A percentile compares a stretch with the other conserved stretches of the same genome.
Conservation (phyloP, 2,888 invertebrate species). For the Scelioninae gen. 1 region DNA sequence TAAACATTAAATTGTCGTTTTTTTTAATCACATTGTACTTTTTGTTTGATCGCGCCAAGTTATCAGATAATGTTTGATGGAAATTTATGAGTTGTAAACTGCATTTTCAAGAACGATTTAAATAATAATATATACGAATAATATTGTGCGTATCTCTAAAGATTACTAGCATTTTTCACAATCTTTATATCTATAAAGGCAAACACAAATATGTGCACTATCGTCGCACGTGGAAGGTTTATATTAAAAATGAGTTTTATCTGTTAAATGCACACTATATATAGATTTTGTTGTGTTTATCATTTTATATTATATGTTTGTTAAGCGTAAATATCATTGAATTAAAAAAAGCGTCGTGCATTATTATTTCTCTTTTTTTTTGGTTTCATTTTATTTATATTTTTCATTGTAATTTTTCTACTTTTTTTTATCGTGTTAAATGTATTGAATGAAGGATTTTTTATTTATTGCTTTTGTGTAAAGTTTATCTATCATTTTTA, state of each 20-base stretch:
- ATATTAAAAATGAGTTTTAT: constrained; percentile 66
- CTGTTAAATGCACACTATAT: constrained; percentile 56
- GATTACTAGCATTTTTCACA: constrained; percentile 61
- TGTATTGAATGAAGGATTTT: constrained; percentile 29
- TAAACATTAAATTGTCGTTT: constrained; percentile 46
- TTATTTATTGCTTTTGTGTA: constrained; percentile 48
- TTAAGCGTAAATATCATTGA: constrained; percentile 53
- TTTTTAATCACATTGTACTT: constrained; percentile 24
- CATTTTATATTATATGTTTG: constrained; percentile 64
- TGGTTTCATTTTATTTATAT: too few relatives aligned
- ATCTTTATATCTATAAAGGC: constrained; percentile 63
- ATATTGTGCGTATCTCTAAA: constrained; percentile 64
- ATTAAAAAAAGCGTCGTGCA: constrained; percentile 52
- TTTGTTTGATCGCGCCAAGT: constrained; percentile 50
- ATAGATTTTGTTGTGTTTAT: constrained; percentile 63
- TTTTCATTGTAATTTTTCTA: too few relatives aligned
- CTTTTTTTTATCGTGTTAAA: constrained; percentile 16
- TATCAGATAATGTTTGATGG: constrained; percentile 62
- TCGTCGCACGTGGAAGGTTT: constrained; percentile 62
- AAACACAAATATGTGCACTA: constrained; percentile 58
- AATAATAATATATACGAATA: constrained; percentile 67
- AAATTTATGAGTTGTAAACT: constrained; percentile 64
- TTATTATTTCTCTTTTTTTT: not conserved
- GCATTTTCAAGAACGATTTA: constrained; percentile 63
- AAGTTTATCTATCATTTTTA: constrained; percentile 57